These are phyloP conservation scores for Disparrhopalites patrizii DNA, from an alignment of 2,888 invertebrate species.

Conservation along the genomic window DNA sequence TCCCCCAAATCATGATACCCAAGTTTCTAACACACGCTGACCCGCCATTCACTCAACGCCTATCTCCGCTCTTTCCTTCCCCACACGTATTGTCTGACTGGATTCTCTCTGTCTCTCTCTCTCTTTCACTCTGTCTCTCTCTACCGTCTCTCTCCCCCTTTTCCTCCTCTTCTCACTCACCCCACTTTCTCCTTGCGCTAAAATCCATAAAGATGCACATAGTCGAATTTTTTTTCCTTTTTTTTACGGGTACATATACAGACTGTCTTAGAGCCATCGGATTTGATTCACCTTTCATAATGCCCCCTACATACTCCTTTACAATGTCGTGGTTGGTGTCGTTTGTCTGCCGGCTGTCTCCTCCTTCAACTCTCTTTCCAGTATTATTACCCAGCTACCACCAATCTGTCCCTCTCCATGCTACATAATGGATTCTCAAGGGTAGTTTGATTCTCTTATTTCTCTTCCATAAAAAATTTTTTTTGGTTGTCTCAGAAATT, in stretches of 20 bases:
- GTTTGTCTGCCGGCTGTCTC: background rate
- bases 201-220: too few relatives aligned
- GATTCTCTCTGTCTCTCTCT: background rate
- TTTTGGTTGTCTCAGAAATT: too few relatives aligned
- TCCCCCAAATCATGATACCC: constrained; percentile 43
- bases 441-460: too few relatives aligned
- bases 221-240: constrained; percentile 4
- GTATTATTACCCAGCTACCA: constrained; percentile 1
- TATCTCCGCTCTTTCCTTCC: constrained; percentile 9
- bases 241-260: too few relatives aligned
- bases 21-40: constrained; percentile 24
- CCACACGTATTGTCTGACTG: too few relatives aligned
- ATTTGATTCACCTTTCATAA: too few relatives aligned
- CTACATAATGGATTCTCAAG: too few relatives aligned
- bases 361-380: background rate
- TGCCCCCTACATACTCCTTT: background rate
- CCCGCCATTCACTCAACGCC: constrained; percentile 28
- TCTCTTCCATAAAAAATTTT: too few relatives aligned
- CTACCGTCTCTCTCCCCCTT: constrained; percentile 14
- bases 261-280: too few relatives aligned
- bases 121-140: background rate
- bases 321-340: background rate
- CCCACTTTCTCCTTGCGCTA: background rate
- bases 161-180: background rate
- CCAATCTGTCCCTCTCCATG: constrained; percentile 26